Base-by-base conservation (phyloP, 1,140 invertebrate genomes). In the Eupristina koningsbergeri region DNA sequence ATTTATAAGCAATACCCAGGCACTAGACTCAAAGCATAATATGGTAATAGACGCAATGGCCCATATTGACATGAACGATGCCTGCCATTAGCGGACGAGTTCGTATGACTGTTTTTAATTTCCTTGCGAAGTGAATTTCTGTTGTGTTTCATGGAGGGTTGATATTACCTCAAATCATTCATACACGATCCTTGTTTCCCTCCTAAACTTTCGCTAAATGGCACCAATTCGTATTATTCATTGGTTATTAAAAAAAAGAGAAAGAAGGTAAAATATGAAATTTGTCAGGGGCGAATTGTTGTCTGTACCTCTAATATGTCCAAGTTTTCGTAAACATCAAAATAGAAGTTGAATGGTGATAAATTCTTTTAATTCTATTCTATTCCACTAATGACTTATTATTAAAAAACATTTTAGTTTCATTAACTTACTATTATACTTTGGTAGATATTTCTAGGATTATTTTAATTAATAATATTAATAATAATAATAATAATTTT, bases 51-150 rank as follows among this genome's bases (percentile, higher is more conserved):
- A 88, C 86, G 91, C 91, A 92, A 92, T 92, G 91, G 91, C 85
- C 91, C 92, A 92, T 92, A 92, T 92, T 92, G 92, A 92, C 92
- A 91, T 92, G 92, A 92, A 92, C 91, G 91, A 92, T 92, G 92
- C 89, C 86, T 85, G 89, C 90, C 90, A 92, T 92, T 92, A 92
- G 89, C 88, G 86, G 88, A 87, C 88, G 88, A 86, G 89, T 87
- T 87, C 88, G 89, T 88, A 47, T 58, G 91, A 92, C 91, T 91
- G 91, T 92, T 92, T 92, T 92, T 92, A 92, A 92, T 92, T 92
- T 92, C 91, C 90, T 90, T 86, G 89, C 87, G 87, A 90, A 92
- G 91, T 92, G 91, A 92, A 92, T 92, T 92, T 92, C 89, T 89
- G 86, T 19, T 15, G 26, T 80, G 84, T 9, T 84, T 85, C 88